phyloP scores from a whole-genome alignment of 2,113 vertebrate genomes.

The Athene noctua region DNA sequence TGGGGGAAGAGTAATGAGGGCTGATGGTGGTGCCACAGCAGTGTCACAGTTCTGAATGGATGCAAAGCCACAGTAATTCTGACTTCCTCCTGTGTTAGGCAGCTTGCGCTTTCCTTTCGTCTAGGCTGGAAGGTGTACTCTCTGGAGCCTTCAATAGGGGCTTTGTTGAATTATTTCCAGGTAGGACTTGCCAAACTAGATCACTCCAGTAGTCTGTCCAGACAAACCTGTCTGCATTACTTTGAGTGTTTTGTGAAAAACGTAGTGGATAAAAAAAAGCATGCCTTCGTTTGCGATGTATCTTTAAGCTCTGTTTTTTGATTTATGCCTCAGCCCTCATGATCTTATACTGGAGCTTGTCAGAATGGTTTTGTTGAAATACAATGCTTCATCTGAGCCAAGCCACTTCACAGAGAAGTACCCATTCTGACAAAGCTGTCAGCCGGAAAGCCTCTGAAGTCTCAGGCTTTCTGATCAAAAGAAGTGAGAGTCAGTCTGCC shows the following conservation, averaged over 20 bases:
- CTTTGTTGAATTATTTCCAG: neutral
- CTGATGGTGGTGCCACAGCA: neutral
- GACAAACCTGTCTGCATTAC: neutral
- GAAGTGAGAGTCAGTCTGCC: neutral
- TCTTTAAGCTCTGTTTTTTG: conserved; percentile 15
- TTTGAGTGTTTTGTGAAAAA: neutral
- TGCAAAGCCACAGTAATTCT: neutral
- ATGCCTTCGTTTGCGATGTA: neutral
- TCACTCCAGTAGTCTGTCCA: neutral
- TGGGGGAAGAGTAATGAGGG: neutral
- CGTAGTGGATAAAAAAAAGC: neutral
- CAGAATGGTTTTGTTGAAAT: conserved; percentile 35
- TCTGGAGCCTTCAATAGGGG: neutral
- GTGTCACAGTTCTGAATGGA: neutral
- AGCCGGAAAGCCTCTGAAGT: conserved; percentile 41
- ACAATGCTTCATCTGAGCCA: conserved; percentile 14
- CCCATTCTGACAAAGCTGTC: conserved; percentile 56
- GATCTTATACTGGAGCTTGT: conserved; percentile 23
- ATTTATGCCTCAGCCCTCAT: conserved; percentile 8
- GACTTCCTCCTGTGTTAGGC: neutral
- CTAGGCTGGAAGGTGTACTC: neutral
- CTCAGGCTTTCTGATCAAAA: conserved; percentile 43
- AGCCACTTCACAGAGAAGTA: neutral
- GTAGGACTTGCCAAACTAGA: neutral
- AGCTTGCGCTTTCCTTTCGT: neutral